Base-by-base conservation (phyloP, 1,140 invertebrate species). In the Macrotrachela quadricornifera region DNA sequence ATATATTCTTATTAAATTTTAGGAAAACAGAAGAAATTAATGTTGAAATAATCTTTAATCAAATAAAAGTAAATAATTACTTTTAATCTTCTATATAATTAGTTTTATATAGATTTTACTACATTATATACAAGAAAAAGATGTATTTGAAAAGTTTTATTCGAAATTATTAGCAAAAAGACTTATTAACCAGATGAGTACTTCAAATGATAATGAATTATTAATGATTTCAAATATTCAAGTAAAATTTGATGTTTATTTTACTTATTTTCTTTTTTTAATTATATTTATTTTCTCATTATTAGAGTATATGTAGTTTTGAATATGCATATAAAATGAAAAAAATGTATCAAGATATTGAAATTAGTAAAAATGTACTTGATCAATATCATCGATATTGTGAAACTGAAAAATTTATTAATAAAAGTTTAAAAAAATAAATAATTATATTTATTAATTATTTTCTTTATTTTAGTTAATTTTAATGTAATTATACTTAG, bases 121-220 rank as follows among this genome's bases (percentile, higher is more conserved):
- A 72, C 96, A 96, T 72, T 97, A 97, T 66, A 91, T 97, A 49
- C 91, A 97, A 72, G 92, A 99, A 70, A 99, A 97, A 72, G 94
- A 99, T 71, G 91, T 97, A n/a, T 97, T 97, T 72, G 91, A 96
- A 71, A 96, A 94, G 67, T 96, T 95, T 71, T 99, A 97, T 69
- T 91, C 85, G 64, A 97, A 96, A 75, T 92, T 96, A 87, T 71
- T 97, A 54, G 90, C 90, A 4, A 96, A 95, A 72, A 77, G 92
- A 56, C 75, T 97, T 57, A 90, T 96, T 1, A 82, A 86, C 63
- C 87, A 96, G 63, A 85, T 91, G 80, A 95, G 88, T 21, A 90
- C 91, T 13, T 94, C 85, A 63, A 92, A 97, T 67, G 94, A 99
- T 71, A 87, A 90, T 13, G 94, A 99, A 75, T 85, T 87, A 46